Evolutionary conservation across 2,113 vertebrate species (phyloP).

Genomic region (Cichladusa arquata): DNA sequence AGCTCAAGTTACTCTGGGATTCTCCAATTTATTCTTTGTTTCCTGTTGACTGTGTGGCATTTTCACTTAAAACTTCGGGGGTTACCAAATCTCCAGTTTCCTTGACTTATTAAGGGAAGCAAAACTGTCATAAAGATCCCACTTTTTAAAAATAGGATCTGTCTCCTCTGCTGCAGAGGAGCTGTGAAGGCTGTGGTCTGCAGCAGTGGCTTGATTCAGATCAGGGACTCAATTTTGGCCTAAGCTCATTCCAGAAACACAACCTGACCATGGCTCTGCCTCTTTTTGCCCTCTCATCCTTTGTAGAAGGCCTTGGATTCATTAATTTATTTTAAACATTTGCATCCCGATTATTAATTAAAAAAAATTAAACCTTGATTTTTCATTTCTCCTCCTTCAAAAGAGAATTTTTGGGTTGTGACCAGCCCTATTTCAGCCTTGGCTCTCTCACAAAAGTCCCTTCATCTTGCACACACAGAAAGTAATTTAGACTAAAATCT

Average conservation of each 20-base stretch:
- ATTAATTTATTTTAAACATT: neutral
- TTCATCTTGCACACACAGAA: neutral
- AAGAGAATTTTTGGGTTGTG: neutral
- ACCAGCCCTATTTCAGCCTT: neutral
- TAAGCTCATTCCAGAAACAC: neutral
- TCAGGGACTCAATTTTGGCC: neutral
- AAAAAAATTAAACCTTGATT: neutral
- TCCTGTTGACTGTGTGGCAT: neutral
- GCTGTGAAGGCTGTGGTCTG: neutral
- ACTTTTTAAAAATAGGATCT: rapidly evolving
- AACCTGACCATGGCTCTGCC: rapidly evolving
- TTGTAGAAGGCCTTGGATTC: neutral
- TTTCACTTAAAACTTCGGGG: neutral
- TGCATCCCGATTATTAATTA: neutral
- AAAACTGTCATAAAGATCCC: neutral
- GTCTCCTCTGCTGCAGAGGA: neutral
- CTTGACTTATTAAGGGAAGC: neutral
- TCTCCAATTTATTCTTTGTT: neutral
- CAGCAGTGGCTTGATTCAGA: neutral
- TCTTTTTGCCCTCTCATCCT: neutral
- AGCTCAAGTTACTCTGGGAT: neutral
- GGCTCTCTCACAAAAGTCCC: neutral
- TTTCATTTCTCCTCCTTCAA: neutral
- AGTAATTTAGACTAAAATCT: constrained; percentile 2
- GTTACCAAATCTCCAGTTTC: neutral